phyloP scores from a whole-genome alignment of 2,113 vertebrate species.

The Oryzias celebensis region DNA sequence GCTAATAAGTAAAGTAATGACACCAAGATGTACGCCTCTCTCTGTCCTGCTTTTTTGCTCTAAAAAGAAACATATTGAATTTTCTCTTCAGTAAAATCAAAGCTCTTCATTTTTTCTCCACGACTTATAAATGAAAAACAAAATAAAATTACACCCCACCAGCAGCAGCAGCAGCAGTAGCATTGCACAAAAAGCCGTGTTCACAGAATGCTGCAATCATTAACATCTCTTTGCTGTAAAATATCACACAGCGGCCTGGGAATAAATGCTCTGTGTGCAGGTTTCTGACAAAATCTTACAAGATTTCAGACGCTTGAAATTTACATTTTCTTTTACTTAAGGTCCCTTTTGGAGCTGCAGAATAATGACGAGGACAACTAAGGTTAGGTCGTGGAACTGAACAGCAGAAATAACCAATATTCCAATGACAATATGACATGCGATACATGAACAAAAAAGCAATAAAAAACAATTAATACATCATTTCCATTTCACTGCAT shows the following conservation, averaged over 20 bases:
- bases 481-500: too few species aligned
- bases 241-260: conserved; percentile 16
- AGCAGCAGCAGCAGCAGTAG: conserved; percentile 9
- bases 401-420: not conserved
- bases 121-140: conserved; percentile 12
- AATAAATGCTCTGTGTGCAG: conserved; percentile 23
- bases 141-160: conserved; percentile 9
- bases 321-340: conserved; percentile 18
- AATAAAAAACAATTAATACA: too few species aligned
- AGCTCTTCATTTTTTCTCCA: conserved; percentile 3
- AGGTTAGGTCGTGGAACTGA: not conserved
- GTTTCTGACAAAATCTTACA: conserved; percentile 31
- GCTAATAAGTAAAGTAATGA: too few species aligned
- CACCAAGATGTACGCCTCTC: not conserved
- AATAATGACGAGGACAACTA: not conserved
- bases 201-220: conserved; percentile 33
- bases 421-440: too few species aligned
- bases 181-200: conserved; percentile 12
- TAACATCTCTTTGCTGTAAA: conserved; percentile 27
- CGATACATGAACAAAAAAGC: too few species aligned
- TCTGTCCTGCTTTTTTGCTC: not conserved
- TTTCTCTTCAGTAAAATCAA: not conserved
- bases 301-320: conserved; percentile 13
- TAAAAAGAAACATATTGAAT: not conserved
- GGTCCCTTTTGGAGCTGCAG: not conserved